phyloP scores from a whole-genome alignment of 2,113 vertebrate genomes.

The Hippocampus barbouri region DNA sequence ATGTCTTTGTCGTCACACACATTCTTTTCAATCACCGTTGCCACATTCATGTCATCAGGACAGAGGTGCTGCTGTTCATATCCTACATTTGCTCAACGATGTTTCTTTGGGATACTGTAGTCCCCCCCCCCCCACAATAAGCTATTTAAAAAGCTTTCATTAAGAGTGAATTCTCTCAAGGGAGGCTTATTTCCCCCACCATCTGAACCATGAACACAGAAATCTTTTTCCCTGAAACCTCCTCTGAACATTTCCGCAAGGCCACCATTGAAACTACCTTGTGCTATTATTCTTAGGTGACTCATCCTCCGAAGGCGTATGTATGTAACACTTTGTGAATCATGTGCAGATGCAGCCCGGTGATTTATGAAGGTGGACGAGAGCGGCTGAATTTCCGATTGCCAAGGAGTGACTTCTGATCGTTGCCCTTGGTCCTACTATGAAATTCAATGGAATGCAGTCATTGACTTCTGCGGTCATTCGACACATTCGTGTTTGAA shows the following conservation, averaged over 20 bases:
- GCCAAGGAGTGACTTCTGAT: constrained; percentile 22
- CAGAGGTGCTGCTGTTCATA: neutral
- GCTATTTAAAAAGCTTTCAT: neutral
- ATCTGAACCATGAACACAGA: neutral
- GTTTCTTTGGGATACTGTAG: neutral
- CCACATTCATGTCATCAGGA: neutral
- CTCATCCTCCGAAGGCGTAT: neutral
- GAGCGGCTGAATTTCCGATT: constrained; percentile 5
- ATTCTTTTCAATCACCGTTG: neutral
- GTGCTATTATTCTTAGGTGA: neutral
- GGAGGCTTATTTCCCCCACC: neutral
- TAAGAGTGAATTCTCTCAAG: neutral
- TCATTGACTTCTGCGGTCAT: constrained; percentile 35
- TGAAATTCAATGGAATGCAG: constrained; percentile 41
- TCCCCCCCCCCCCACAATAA: neutral
- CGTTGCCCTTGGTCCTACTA: constrained; percentile 29
- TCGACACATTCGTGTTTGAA: neutral
- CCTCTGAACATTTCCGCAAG: neutral
- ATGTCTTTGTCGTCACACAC: neutral
- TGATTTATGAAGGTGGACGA: constrained; percentile 14
- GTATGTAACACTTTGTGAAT: neutral
- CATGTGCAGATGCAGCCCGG: neutral
- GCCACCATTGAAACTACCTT: neutral
- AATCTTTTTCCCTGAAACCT: neutral
- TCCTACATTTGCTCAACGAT: neutral